phyloP scores from a whole-genome alignment of 2,888 invertebrate species.

The Choristoneura rosaceana region DNA sequence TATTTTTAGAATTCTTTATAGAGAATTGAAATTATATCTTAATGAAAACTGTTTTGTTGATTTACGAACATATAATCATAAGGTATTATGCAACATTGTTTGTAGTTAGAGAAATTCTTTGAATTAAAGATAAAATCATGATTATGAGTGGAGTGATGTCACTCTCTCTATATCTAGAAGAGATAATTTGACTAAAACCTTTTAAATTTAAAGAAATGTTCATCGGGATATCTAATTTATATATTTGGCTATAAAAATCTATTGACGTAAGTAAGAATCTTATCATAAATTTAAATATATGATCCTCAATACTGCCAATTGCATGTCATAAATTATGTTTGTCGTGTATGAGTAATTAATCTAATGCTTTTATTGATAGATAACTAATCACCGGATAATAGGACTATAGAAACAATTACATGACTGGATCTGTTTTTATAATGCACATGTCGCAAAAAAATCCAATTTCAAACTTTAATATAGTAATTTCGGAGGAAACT shows the following conservation, averaged over 20 bases:
- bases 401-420: neutral
- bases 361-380: slow-evolving; percentile 7
- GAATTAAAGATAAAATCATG: neutral
- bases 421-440: neutral
- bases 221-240: no score
- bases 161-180: neutral
- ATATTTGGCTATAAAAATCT: neutral
- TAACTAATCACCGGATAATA: neutral
- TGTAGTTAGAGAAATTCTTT: neutral
- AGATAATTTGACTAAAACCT: neutral
- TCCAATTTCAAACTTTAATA: no score
- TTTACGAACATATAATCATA: neutral
- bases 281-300: slow-evolving; percentile 11
- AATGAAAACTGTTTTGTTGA: no score
- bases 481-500: no score
- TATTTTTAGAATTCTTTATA: neutral
- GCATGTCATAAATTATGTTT: neutral
- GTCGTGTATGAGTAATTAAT: slow-evolving; percentile 7
- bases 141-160: neutral
- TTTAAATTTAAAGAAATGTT: neutral
- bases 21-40: no score
- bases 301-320: neutral
- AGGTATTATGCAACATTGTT: neutral
- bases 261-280: neutral
- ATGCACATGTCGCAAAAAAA: no score